Evolutionary conservation across 1,140 invertebrate species (phyloP).

Genomic region (Drosophila triauraria): DNA sequence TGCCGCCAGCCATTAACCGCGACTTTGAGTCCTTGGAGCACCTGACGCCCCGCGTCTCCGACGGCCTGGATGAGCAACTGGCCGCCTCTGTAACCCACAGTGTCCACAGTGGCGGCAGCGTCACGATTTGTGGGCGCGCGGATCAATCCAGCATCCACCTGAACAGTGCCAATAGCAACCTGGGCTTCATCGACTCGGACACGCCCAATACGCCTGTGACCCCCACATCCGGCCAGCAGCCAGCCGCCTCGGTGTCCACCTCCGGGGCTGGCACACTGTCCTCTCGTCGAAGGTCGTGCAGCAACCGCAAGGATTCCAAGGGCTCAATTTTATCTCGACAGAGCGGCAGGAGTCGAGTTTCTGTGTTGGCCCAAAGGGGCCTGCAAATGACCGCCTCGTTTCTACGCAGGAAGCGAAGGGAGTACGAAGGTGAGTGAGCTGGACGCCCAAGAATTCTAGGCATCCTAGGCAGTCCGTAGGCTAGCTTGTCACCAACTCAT

Average conservation of each 20-base stretch:
- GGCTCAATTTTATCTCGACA: constrained; percentile 69
- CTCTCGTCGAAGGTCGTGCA: constrained; percentile 46
- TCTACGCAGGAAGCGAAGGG: constrained; percentile 68
- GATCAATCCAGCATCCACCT: constrained; percentile 70
- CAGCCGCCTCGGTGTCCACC: constrained; percentile 45
- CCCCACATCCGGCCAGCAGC: constrained; percentile 51
- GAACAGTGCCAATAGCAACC: constrained; percentile 81
- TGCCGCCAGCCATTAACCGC: constrained; percentile 75
- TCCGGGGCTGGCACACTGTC: constrained; percentile 64
- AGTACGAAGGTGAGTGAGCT: constrained; percentile 78
- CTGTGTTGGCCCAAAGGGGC: constrained; percentile 58
- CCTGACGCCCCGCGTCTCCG: constrained; percentile 53
- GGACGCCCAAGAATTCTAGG: constrained; percentile 13
- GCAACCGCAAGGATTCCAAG: constrained; percentile 71
- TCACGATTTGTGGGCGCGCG: constrained; percentile 44
- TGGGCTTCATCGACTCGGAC: constrained; percentile 80
- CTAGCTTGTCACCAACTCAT: constrained; percentile 27
- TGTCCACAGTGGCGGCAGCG: constrained; percentile 46
- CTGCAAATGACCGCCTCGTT: constrained; percentile 76
- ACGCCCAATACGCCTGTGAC: constrained; percentile 73
- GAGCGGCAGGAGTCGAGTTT: constrained; percentile 51
- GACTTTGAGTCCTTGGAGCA: constrained; percentile 79
- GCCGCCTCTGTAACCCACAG: constrained; percentile 62
- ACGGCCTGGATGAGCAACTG: constrained; percentile 73
- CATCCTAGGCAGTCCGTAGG: constrained; percentile 12